Evolutionary conservation across 2,113 vertebrate genomes (phyloP).

Genomic region (Alligator mississippiensis): DNA sequence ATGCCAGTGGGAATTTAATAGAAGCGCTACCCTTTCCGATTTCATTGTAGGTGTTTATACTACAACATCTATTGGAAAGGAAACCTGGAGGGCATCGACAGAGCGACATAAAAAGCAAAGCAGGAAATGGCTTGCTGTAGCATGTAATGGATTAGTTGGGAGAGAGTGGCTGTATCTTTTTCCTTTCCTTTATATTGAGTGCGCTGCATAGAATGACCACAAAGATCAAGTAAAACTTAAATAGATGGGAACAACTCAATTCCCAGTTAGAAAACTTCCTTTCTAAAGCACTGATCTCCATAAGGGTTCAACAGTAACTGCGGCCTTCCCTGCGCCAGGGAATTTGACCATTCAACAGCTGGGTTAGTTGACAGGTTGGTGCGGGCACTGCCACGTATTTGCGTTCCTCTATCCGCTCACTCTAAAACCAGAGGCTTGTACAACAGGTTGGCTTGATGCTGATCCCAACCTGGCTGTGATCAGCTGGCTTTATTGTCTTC

Average conservation of each 20-base stretch:
- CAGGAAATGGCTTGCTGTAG: not conserved
- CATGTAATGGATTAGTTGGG: not conserved
- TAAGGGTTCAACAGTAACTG: not conserved
- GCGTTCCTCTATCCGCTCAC: not conserved
- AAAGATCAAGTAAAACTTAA: not conserved
- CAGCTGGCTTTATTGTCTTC: not conserved
- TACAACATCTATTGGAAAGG: constrained; percentile 4
- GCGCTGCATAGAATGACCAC: not conserved
- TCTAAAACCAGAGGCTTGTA: not conserved
- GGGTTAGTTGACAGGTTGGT: not conserved
- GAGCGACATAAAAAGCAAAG: not conserved
- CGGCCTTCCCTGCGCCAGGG: not conserved
- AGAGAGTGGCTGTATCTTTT: not conserved
- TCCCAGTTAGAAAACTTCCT: not conserved
- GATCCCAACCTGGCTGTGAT: not conserved
- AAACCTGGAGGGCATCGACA: constrained; percentile 6
- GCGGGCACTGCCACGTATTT: not conserved
- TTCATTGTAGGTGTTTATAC: fast-evolving
- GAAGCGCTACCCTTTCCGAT: not conserved
- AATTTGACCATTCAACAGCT: not conserved
- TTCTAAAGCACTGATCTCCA: not conserved
- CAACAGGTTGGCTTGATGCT: not conserved
- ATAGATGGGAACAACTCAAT: too few species aligned
- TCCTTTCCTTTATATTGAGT: not conserved
- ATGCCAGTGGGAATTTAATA: not conserved